These are phyloP conservation scores for Popillia japonica DNA, from an alignment of 1,140 invertebrate genomes.

Conservation along the genomic window DNA sequence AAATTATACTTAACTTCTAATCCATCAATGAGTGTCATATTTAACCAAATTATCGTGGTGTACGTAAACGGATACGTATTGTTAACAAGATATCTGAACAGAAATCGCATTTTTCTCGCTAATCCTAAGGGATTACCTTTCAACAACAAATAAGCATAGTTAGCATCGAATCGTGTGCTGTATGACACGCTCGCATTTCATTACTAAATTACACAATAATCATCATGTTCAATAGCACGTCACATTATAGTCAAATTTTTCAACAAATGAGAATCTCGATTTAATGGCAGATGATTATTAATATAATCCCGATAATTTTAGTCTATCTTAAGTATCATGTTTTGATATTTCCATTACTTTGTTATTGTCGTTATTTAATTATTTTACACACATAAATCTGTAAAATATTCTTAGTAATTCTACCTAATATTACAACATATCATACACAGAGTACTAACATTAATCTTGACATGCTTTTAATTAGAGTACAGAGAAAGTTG, in stretches of 20 bases:
- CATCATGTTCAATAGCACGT: not conserved
- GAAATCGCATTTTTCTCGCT: too few species aligned
- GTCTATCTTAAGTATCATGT: constrained; percentile 6
- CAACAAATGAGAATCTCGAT: not conserved
- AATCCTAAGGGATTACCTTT: too few species aligned
- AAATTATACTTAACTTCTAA: not conserved
- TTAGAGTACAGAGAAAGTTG: not conserved
- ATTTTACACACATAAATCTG: too few species aligned
- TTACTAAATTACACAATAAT: too few species aligned
- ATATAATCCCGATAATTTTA: not conserved
- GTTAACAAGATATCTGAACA: too few species aligned
- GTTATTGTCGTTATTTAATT: not conserved
- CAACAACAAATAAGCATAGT: too few species aligned
- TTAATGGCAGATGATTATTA: not conserved
- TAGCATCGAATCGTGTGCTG: too few species aligned
- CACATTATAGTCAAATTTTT: not conserved
- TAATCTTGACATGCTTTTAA: not conserved
- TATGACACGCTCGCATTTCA: too few species aligned
- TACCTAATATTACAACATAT: too few species aligned
- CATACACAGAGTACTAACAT: too few species aligned
- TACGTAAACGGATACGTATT: too few species aligned
- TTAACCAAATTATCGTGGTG: not conserved
- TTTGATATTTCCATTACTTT: not conserved
- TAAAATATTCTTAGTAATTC: too few species aligned
- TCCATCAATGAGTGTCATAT: constrained; percentile 21